Conservation (phyloP, 1,140 invertebrate genomes). For the Rhagoletis zephyria region DNA sequence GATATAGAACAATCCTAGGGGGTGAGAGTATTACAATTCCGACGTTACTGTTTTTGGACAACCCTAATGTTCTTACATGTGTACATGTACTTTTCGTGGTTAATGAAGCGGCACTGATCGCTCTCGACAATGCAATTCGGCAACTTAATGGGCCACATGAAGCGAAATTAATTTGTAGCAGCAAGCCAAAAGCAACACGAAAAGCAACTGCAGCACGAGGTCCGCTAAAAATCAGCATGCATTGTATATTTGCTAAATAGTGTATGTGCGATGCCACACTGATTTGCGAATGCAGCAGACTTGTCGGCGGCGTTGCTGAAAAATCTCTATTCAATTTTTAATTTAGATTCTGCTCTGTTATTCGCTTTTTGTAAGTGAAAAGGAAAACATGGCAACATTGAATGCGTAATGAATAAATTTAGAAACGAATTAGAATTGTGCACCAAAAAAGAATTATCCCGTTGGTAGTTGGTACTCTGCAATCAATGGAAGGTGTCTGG, state of each 20-base stretch:
- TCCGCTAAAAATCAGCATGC: neutral
- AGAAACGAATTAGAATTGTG: slow-evolving; percentile 46
- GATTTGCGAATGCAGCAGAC: slow-evolving; percentile 4
- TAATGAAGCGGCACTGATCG: slow-evolving; percentile 47
- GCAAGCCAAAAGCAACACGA: slow-evolving; percentile 29
- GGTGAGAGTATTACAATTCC: no score
- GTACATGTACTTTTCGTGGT: neutral
- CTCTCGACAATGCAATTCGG: slow-evolving; percentile 41
- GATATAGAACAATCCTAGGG: no score
- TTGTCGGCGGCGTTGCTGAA: slow-evolving; percentile 37
- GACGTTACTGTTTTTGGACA: no score
- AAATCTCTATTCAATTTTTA: slow-evolving; percentile 47
- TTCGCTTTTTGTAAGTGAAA: neutral
- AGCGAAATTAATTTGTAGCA: slow-evolving; percentile 46
- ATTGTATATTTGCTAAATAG: neutral
- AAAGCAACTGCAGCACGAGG: neutral
- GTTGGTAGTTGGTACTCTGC: no score
- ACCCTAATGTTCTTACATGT: neutral
- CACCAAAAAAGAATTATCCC: neutral
- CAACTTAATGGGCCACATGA: slow-evolving; percentile 50
- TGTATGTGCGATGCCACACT: neutral
- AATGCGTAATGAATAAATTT: slow-evolving; percentile 43
- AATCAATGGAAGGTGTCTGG: neutral
- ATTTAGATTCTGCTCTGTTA: slow-evolving; percentile 13
- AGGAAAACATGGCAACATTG: neutral